Base-by-base conservation (phyloP, 2,113 vertebrate species). In the Tympanuchus pallidicinctus region DNA sequence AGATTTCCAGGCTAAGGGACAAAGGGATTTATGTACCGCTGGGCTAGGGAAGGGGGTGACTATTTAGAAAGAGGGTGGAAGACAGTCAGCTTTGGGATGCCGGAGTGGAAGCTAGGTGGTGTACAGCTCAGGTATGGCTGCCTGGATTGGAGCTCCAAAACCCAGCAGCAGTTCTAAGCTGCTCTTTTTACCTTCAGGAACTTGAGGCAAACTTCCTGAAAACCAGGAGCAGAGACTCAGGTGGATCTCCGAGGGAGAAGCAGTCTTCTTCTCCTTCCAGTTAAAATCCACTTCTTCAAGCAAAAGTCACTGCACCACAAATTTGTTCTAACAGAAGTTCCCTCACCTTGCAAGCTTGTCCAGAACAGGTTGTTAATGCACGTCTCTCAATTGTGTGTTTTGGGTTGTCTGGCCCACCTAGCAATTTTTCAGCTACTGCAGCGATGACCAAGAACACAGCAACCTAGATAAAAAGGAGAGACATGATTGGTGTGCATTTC, bases 1-100 rank as follows among this genome's bases (percentile, higher is more conserved):
- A 86, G 24, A 92, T 94, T 94, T 97, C 91, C 95, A 95, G 89
- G 75, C 76, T 5, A 40, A 59, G 87, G 92, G 95, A 95, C 90
- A 94, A 88, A 89, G 81, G 82, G 67, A 64, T 91, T 82, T 89
- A 15, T 81, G 92, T 79, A 17, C 66, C 5, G 7, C 86, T 42
- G 72, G 48, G 79, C 28, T 8, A 66, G 82, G 75, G 80, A 74
- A 86, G 74, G 93, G 90, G 91, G 86, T 63, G 86, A 0, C 21
- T 48, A 5, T 87, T 77, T 8, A 75, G 75, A 73, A 21, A 21
- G 64, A 42, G 36, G 2, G 90, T 70, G 80, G 85, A 56, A 67
- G 56, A 42, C 43, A 22, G 22, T 40, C 10, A 15, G 76, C 28
- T 36, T 40, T 63, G 80, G 71, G 82, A 21, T 48, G 67, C 19